A percentile compares a stretch with the other conserved stretches of the same genome.
phyloP scores from a whole-genome alignment of 2,797 vertebrate genomes.

The Harpagifer antarcticus region DNA sequence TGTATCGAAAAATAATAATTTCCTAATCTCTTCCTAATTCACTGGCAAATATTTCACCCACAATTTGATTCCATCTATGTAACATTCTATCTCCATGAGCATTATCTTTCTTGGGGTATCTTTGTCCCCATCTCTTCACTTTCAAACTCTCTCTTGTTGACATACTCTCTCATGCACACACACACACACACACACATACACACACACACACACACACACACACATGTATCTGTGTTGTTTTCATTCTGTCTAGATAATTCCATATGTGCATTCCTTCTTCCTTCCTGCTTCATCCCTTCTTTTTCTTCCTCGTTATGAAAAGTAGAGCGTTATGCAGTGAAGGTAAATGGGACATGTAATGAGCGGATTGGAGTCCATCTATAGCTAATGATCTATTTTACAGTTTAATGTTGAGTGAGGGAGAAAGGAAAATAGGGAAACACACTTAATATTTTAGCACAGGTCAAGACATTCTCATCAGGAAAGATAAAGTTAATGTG shows the following conservation, averaged over 20 bases:
- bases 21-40: constrained; percentile 20
- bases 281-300: constrained; percentile 1
- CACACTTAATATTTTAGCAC: constrained; percentile 8
- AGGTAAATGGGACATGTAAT: constrained; percentile 86
- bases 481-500: not conserved
- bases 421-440: constrained; percentile 38
- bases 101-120: not conserved
- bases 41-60: constrained; percentile 2
- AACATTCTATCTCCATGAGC: constrained; percentile 4
- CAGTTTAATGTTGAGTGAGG: constrained; percentile 60
- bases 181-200: no score
- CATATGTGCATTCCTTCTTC: constrained; percentile 9
- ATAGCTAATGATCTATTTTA: constrained; percentile 81
- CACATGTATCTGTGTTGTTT: constrained; percentile 20
- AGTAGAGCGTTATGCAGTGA: constrained; percentile 71
- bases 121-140: constrained; percentile 21
- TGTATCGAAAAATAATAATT: constrained; percentile 7
- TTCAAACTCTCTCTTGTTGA: constrained; percentile 11
- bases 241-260: constrained; percentile 29
- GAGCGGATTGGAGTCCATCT: constrained; percentile 78
- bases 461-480: constrained; percentile 27
- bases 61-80: constrained; percentile 19
- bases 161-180: constrained; percentile 13
- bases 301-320: constrained; percentile 62
- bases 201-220: not conserved